Evolutionary conservation across 2,113 vertebrate genomes (phyloP).

Genomic region (Catharus bicknelli): DNA sequence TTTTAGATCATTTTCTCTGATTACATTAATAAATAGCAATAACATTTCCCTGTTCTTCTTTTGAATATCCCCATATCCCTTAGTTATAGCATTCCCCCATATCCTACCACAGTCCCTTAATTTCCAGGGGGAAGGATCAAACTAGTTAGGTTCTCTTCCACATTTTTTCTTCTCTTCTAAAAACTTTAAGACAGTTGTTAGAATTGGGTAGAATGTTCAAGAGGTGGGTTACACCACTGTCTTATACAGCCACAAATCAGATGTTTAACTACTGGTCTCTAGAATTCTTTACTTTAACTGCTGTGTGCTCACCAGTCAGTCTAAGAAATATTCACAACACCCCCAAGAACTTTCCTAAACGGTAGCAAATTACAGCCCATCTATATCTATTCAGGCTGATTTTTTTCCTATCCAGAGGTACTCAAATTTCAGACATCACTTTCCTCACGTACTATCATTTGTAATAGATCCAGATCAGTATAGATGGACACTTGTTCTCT

Average conservation of each 20-base stretch:
- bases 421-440: background rate
- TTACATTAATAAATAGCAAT: background rate
- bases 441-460: background rate
- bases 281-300: background rate
- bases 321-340: background rate
- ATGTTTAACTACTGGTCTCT: background rate
- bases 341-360: background rate
- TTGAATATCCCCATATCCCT: background rate
- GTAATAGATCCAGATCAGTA: background rate
- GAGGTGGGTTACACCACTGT: background rate
- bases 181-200: background rate
- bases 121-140: background rate
- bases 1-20: background rate
- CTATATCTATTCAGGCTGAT: background rate
- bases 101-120: background rate
- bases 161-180: background rate
- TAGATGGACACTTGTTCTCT: background rate
- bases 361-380: background rate
- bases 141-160: fast-evolving
- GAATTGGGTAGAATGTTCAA: background rate
- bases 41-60: background rate
- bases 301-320: background rate
- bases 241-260: background rate
- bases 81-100: background rate
- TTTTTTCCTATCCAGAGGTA: background rate